These are phyloP conservation scores for Todiramphus saurophagus DNA, from an alignment of 2,113 vertebrate genomes.

Conservation along the genomic window DNA sequence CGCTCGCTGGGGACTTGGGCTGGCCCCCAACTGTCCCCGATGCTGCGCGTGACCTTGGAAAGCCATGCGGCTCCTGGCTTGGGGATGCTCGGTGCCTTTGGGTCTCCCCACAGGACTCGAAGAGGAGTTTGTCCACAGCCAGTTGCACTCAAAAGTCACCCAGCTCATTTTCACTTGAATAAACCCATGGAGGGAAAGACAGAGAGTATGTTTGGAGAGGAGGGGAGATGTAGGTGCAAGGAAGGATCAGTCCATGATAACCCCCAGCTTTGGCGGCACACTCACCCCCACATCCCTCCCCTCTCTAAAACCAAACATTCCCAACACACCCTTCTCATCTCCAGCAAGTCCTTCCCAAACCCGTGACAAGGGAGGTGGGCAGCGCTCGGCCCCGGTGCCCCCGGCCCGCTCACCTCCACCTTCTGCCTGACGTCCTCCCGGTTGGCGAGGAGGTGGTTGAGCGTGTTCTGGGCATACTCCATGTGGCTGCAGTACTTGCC, in stretches of 20 bases:
- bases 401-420: constrained; percentile 84
- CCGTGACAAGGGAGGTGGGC: fast-evolving
- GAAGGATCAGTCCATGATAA: too few relatives aligned
- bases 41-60: not conserved
- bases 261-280: not conserved
- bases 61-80: not conserved
- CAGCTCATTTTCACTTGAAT: not conserved
- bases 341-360: not conserved
- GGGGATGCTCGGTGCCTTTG: not conserved
- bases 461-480: constrained; percentile 92
- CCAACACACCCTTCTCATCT: not conserved
- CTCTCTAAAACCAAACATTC: not conserved
- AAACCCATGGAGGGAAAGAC: not conserved
- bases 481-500: constrained; percentile 97
- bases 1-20: fast-evolving
- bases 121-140: not conserved
- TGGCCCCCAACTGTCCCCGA: fast-evolving
- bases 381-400: fast-evolving
- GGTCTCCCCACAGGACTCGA: not conserved
- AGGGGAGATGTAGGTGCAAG: not conserved
- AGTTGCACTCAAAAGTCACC: not conserved
- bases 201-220: fast-evolving
- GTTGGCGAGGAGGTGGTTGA: constrained; percentile 88
- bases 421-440: constrained; percentile 90
- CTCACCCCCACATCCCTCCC: not conserved